These are phyloP conservation scores for Glyphotaelius pellucidus DNA, from an alignment of 2,888 invertebrate species.

Conservation along the genomic window DNA sequence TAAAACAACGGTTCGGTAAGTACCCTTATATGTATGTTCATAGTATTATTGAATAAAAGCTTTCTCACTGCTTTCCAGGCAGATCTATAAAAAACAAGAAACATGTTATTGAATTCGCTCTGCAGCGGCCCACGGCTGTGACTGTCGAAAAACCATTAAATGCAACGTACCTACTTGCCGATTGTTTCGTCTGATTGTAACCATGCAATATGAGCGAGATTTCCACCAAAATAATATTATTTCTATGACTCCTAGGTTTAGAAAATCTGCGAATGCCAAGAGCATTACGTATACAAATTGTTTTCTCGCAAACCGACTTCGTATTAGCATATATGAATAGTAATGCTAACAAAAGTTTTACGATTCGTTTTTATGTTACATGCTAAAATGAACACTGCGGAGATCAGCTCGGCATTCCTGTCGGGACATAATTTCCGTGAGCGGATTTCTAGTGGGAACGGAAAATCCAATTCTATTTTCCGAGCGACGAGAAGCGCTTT, in stretches of 20 bases:
- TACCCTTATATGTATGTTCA: neutral
- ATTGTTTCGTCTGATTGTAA: constrained; percentile 52
- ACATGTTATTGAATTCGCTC: neutral
- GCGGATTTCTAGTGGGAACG: constrained; percentile 38
- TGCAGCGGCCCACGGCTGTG: constrained; percentile 51
- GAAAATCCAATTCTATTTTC: constrained; percentile 53
- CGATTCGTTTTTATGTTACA: constrained; percentile 30
- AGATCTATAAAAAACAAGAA: neutral
- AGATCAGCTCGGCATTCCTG: neutral
- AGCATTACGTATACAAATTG: neutral
- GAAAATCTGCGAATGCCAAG: neutral
- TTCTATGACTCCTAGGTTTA: neutral
- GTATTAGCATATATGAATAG: constrained; percentile 18
- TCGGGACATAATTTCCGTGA: constrained; percentile 49
- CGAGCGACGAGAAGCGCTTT: constrained; percentile 43
- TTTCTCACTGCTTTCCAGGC: neutral
- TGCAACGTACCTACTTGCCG: constrained; percentile 36
- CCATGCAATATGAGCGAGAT: neutral
- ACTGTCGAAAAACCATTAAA: constrained; percentile 64
- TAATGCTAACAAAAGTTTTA: constrained; percentile 29
- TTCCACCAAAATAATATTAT: neutral
- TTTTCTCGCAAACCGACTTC: constrained; percentile 4
- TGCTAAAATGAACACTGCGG: neutral
- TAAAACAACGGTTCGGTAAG: neutral
- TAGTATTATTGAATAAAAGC: no score